Evolutionary conservation across 1,140 invertebrate genomes (phyloP).

Genomic region (Drosophila watanabei): DNA sequence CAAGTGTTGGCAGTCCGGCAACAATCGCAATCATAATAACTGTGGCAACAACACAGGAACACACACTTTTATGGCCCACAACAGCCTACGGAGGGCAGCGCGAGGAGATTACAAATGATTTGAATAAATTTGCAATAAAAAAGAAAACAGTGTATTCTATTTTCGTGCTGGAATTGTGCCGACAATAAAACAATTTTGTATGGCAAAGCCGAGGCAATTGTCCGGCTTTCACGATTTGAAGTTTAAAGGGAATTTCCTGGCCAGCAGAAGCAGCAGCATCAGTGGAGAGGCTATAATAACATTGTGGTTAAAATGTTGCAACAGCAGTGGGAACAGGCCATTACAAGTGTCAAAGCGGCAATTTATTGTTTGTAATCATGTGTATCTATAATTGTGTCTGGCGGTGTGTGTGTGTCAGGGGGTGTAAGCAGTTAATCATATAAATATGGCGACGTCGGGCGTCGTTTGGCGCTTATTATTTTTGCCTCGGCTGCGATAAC

Average conservation of each 20-base stretch:
- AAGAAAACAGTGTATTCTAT: constrained; percentile 52
- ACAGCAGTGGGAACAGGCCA: constrained; percentile 67
- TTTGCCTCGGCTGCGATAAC: constrained; percentile 77
- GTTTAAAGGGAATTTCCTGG: constrained; percentile 69
- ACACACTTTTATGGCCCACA: constrained; percentile 65
- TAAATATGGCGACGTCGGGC: constrained; percentile 79
- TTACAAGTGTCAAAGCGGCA: constrained; percentile 82
- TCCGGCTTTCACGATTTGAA: constrained; percentile 54
- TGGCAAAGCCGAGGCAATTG: constrained; percentile 63
- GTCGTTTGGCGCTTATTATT: constrained; percentile 73
- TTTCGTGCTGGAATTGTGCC: constrained; percentile 57
- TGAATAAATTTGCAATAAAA: constrained; percentile 85
- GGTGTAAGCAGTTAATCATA: constrained; percentile 80
- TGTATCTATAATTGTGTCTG: constrained; percentile 70
- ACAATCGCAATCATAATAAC: constrained; percentile 69
- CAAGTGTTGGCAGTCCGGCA: constrained; percentile 34
- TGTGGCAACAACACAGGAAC: constrained; percentile 33
- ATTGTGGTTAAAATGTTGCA: constrained; percentile 70
- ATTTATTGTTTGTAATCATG: constrained; percentile 84
- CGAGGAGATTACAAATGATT: constrained; percentile 75
- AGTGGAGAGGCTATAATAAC: constrained; percentile 40
- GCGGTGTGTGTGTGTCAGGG: constrained; percentile 28
- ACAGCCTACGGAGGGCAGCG: constrained; percentile 14
- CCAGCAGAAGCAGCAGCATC: constrained; percentile 26
- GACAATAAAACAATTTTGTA: constrained; percentile 83